Base-by-base conservation (phyloP, 2,888 invertebrate species). In the Oasisia sp. region DNA sequence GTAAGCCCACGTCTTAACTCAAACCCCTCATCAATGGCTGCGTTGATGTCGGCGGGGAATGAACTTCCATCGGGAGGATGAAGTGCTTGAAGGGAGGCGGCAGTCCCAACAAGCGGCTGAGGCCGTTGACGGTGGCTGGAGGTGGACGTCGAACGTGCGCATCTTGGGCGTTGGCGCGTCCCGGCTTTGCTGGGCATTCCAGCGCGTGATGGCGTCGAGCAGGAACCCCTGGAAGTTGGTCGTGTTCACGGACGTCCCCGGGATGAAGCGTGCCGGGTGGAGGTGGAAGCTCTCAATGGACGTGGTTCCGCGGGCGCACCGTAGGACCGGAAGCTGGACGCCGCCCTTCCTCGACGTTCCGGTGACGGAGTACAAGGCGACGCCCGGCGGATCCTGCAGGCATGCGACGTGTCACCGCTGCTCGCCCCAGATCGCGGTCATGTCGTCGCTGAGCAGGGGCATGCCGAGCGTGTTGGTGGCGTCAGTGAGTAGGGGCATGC, bases 281-380 rank as follows among this genome's bases (percentile, higher is more conserved):
- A 92, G 91, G 56, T 95, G 95, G 90, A 95, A 95, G 12, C 91
- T 92, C 91, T 95, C 95, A 19, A 95, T 92, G 1, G 94, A 94
- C 0, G 94, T 94, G 0, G 94, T 94, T 11, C 94, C 94, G 44
- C 94, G 90, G 11, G 94, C 94, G 93, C 95, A 94, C 19, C 94
- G 89, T 92, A 93, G 94, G n/a, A n/a, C n/a, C n/a, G n/a, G n/a
- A n/a, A n/a, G n/a, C n/a, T n/a, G n/a, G n/a, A n/a, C n/a, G n/a
- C 7, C 92, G 92, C 45, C 7, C 7, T 8, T 8, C 7, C 45
- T 58, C 58, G 19, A 58, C 4, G 14, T 58, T 19, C 93, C 92
- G 0, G 91, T 92, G 58, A 93, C 89, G 0, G 93, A 93, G 93
- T 94, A 94, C 4, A 94, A 93, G 32, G 58, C 44, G 90, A 93